Percentiles rank a stretch among this genome's conserved stretches.
These are phyloP conservation scores for Pseudochirops cupreus DNA, from an alignment of 2,797 vertebrate species.

Conservation along the genomic window DNA sequence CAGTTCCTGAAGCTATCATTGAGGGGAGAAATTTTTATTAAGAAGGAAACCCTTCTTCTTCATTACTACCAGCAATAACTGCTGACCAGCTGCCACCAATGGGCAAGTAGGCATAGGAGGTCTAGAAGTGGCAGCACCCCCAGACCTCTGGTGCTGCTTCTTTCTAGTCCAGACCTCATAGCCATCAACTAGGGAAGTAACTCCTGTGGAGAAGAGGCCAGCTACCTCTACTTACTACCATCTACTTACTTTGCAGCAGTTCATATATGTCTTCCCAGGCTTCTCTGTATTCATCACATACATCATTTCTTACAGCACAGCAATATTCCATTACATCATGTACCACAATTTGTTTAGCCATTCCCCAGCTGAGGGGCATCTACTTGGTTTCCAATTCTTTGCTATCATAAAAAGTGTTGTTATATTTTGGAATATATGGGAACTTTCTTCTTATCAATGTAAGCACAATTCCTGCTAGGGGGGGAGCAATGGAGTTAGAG, in stretches of 20 bases:
- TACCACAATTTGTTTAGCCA: background rate
- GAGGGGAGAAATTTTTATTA: background rate
- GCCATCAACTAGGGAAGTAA: background rate
- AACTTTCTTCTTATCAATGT: constrained; percentile 37
- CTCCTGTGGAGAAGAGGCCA: background rate
- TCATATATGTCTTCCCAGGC: background rate
- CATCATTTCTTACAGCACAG: background rate
- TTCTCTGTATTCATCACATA: background rate
- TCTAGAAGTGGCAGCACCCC: background rate
- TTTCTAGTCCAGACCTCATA: background rate
- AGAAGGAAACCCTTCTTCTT: background rate
- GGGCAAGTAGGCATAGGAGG: background rate
- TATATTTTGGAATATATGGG: background rate
- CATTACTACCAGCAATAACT: background rate
- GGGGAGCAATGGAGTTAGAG: constrained; percentile 50
- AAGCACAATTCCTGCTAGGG: constrained; percentile 17
- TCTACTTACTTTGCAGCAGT: background rate
- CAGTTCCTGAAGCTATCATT: background rate
- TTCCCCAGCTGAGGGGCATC: background rate
- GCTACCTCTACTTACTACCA: background rate
- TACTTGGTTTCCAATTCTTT: background rate
- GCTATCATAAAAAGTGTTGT: background rate
- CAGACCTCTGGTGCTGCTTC: background rate
- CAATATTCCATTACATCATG: background rate
- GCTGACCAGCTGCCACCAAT: background rate